These are phyloP conservation scores for Fissipunctia ypsillon DNA, from an alignment of 2,888 invertebrate species.

Conservation along the genomic window DNA sequence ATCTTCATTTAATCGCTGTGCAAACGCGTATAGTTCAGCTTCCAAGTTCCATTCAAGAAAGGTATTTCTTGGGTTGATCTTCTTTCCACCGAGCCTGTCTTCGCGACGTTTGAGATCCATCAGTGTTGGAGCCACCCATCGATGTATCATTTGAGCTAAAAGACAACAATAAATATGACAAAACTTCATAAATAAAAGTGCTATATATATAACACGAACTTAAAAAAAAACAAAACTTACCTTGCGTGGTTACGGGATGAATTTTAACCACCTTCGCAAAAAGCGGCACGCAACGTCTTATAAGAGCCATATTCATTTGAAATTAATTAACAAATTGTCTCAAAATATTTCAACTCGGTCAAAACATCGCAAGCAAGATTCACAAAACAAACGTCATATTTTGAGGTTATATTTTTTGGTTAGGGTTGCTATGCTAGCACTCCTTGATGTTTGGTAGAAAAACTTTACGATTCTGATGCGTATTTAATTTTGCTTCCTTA, in stretches of 20 bases:
- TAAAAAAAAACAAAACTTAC: conserved; percentile 67
- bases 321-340: background rate
- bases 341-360: conserved; percentile 34
- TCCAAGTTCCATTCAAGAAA: conserved; percentile 97
- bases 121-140: conserved; percentile 94
- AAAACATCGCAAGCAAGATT: conserved; percentile 50
- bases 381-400: conserved; percentile 51
- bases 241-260: conserved; percentile 73
- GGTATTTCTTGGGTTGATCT: conserved; percentile 88
- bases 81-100: conserved; percentile 91
- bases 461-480: background rate
- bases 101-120: conserved; percentile 91
- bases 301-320: conserved; percentile 77
- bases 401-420: conserved; percentile 49
- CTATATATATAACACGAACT: background rate
- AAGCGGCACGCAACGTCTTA: conserved; percentile 79
- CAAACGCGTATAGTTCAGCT: conserved; percentile 97
- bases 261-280: conserved; percentile 73
- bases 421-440: conserved; percentile 12
- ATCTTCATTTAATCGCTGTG: conserved; percentile 95
- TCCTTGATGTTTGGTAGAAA: conserved; percentile 1
- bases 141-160: conserved; percentile 84
- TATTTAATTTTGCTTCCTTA: background rate
- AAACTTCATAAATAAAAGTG: background rate
- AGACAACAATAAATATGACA: conserved; percentile 26